Evolutionary conservation across 2,113 vertebrate genomes (phyloP).

Genomic region (Nematolebias whitei): DNA sequence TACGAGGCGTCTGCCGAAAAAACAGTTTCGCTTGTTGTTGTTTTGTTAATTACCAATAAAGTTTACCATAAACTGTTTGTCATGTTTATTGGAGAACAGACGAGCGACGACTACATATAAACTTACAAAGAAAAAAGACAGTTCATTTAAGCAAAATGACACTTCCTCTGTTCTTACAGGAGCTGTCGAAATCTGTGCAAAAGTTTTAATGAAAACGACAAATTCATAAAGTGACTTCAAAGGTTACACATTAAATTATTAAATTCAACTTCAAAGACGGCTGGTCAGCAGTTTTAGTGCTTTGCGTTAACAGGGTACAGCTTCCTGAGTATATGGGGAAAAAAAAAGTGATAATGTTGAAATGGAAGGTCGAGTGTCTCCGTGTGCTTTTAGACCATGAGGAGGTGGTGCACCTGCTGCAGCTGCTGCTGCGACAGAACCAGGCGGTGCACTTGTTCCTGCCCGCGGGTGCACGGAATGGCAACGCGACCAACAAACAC

Average conservation of each 20-base stretch:
- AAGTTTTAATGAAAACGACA: conserved; percentile 25
- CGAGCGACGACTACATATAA: conserved; percentile 56
- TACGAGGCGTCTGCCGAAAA: too few species aligned
- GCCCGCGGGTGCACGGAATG: conserved; percentile 85
- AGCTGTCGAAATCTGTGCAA: conserved; percentile 4
- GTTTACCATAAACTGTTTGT: background rate
- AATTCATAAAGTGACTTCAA: conserved; percentile 17
- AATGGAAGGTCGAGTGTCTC: conserved; percentile 1
- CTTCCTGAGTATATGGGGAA: conserved; percentile 47
- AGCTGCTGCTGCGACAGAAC: conserved; percentile 88
- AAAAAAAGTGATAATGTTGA: conserved; percentile 28
- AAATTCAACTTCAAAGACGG: conserved; percentile 2
- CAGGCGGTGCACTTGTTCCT: conserved; percentile 85
- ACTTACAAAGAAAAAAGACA: background rate
- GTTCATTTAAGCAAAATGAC: conserved; percentile 19
- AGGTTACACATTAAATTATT: conserved; percentile 7
- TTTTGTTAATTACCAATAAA: conserved; percentile 6
- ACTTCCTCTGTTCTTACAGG: background rate
- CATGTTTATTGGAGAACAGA: too few species aligned
- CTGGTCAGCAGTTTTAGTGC: conserved; percentile 28
- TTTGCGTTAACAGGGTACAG: conserved; percentile 25
- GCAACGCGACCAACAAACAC: conserved; percentile 85
- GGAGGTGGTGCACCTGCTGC: conserved; percentile 82
- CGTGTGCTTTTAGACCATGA: conserved; percentile 71
- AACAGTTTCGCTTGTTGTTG: background rate